phyloP scores from a whole-genome alignment of 2,113 vertebrate genomes.

The Lipophrys pholis region DNA sequence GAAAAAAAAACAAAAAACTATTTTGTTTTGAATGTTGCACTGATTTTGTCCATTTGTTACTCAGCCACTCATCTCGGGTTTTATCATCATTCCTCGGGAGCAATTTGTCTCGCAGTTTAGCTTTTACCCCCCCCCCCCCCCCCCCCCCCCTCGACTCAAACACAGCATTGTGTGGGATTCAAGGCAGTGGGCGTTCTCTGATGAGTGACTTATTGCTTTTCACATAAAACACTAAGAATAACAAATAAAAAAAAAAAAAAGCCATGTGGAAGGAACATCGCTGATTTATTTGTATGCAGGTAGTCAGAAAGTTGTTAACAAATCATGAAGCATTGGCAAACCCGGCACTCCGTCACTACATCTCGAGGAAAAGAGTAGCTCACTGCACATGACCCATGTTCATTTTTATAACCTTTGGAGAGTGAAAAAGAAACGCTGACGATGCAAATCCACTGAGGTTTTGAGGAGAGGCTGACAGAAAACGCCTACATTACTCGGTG shows the following conservation, averaged over 20 bases:
- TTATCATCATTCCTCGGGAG: slow-evolving; percentile 33
- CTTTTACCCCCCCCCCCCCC: slow-evolving; percentile 26
- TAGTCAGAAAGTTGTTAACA: slow-evolving; percentile 48
- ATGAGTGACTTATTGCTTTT: slow-evolving; percentile 47
- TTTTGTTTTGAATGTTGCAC: slow-evolving; percentile 12
- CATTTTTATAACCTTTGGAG: slow-evolving; percentile 45
- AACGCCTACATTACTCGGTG: neutral
- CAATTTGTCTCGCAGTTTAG: slow-evolving; percentile 51
- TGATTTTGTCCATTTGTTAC: slow-evolving; percentile 42
- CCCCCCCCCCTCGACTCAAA: slow-evolving; percentile 21
- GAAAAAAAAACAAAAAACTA: slow-evolving; percentile 19
- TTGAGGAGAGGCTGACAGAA: slow-evolving; percentile 29
- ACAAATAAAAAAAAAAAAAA: slow-evolving; percentile 58
- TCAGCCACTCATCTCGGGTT: slow-evolving; percentile 7
- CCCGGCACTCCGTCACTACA: slow-evolving; percentile 28
- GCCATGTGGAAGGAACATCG: slow-evolving; percentile 30
- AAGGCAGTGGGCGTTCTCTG: slow-evolving; percentile 17
- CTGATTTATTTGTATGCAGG: slow-evolving; percentile 40
- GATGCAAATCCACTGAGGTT: slow-evolving; percentile 27
- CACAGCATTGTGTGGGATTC: slow-evolving; percentile 20
- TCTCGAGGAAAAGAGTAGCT: slow-evolving; percentile 43
- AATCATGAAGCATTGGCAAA: slow-evolving; percentile 44
- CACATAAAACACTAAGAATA: slow-evolving; percentile 41
- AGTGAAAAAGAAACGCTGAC: slow-evolving; percentile 37
- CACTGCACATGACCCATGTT: slow-evolving; percentile 27